A percentile compares a stretch with the other conserved stretches of the same genome.
phyloP scores from a whole-genome alignment of 1,140 invertebrate genomes.

The Carposina sasakii region DNA sequence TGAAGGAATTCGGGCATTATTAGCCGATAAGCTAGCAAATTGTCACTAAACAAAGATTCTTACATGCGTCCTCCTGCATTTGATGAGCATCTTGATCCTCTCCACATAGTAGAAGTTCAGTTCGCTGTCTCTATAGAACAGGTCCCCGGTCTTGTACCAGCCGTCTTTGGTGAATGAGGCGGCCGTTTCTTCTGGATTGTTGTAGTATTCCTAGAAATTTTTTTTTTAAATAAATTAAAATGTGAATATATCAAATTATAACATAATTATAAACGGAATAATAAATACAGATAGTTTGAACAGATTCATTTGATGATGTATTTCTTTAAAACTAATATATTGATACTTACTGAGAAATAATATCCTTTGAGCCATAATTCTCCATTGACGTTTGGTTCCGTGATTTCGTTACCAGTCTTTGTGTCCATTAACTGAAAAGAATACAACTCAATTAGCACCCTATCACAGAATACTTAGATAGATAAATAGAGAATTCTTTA shows the following conservation, averaged over 20 bases:
- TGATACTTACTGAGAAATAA: slow-evolving; percentile 37
- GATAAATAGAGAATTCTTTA: background rate
- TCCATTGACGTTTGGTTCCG: slow-evolving; percentile 36
- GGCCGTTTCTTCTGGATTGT: slow-evolving; percentile 72
- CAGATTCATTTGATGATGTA: background rate
- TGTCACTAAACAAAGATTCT: slow-evolving; percentile 16
- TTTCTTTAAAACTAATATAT: background rate
- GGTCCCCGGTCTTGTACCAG: slow-evolving; percentile 82
- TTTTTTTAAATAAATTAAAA: background rate
- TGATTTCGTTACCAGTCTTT: slow-evolving; percentile 38
- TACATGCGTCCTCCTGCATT: slow-evolving; percentile 71
- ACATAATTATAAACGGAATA: too few relatives aligned
- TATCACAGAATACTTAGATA: background rate
- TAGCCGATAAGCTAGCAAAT: background rate
- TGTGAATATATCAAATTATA: background rate
- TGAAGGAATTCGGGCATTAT: background rate
- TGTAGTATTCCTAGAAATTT: slow-evolving; percentile 53
- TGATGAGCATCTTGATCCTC: slow-evolving; percentile 84
- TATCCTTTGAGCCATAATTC: slow-evolving; percentile 42
- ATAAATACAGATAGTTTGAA: background rate
- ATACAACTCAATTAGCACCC: background rate
- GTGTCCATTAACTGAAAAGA: slow-evolving; percentile 45
- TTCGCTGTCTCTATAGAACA: slow-evolving; percentile 79
- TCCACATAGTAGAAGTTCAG: slow-evolving; percentile 80
- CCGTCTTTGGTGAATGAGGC: slow-evolving; percentile 74